These are phyloP conservation scores for Caenorhabditis sulstoni DNA, from an alignment of 2,888 invertebrate species.

Conservation along the genomic window DNA sequence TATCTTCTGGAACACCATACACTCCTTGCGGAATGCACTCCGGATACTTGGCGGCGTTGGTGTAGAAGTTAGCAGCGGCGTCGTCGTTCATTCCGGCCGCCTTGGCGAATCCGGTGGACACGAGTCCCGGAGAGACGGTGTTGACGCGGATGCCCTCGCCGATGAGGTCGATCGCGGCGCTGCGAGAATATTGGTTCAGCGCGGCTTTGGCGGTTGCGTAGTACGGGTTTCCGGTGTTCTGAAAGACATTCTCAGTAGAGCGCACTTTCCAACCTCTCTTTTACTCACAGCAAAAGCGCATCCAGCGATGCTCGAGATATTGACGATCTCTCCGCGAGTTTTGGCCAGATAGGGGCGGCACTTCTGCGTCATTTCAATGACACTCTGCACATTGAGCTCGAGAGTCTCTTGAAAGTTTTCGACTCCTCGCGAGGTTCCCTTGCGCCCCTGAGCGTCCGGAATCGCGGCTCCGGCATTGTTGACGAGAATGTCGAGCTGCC, in stretches of 20 bases:
- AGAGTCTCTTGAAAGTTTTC: constrained; percentile 29
- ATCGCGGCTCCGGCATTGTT: constrained; percentile 13
- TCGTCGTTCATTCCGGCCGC: constrained; percentile 4
- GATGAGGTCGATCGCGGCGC: constrained; percentile 27
- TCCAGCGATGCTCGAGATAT: constrained; percentile 50
- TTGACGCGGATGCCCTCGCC: constrained; percentile 41
- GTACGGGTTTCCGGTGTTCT: constrained; percentile 26
- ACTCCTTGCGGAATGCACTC: constrained; percentile 36
- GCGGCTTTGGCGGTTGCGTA: constrained; percentile 35
- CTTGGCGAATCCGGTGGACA: constrained; percentile 22
- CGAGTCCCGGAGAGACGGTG: constrained; percentile 39
- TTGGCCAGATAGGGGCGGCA: constrained; percentile 27
- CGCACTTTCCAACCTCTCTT: not conserved
- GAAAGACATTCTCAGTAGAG: not conserved
- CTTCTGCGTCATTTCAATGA: constrained; percentile 49
- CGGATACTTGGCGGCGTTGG: not conserved
- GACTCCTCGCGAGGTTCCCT: constrained; percentile 46
- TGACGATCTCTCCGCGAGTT: constrained; percentile 50
- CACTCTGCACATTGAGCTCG: constrained; percentile 50
- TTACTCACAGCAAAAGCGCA: constrained; percentile 29
- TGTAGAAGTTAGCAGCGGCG: constrained; percentile 4
- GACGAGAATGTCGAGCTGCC: constrained; percentile 27
- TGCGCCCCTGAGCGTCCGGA: constrained; percentile 20
- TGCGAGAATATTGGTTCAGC: constrained; percentile 38
- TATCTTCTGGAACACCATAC: constrained; percentile 44